phyloP scores from a whole-genome alignment of 2,888 invertebrate species.

The Hirtodrosophila cameraria region DNA sequence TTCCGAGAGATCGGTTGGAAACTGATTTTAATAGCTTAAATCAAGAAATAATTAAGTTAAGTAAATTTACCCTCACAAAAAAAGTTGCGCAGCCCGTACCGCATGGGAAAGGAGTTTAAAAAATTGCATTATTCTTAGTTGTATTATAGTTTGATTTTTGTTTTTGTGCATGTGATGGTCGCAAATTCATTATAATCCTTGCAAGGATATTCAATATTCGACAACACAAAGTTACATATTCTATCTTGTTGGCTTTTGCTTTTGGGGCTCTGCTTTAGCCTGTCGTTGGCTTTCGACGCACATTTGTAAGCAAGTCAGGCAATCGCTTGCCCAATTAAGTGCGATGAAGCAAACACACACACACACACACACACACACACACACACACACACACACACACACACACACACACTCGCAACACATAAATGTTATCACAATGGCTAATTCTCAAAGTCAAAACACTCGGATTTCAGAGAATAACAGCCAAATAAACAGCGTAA shows the following conservation, averaged over 20 bases:
- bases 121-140: too few relatives aligned
- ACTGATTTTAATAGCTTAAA: too few relatives aligned
- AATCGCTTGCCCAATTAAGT: conserved; percentile 76
- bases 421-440: conserved; percentile 71
- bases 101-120: too few relatives aligned
- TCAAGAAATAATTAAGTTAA: too few relatives aligned
- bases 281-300: conserved; percentile 31
- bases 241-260: conserved; percentile 18
- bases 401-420: conserved; percentile 5
- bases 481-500: conserved; percentile 48
- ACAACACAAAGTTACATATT: too few relatives aligned
- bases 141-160: too few relatives aligned
- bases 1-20: too few relatives aligned
- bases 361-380: conserved; percentile 20
- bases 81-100: too few relatives aligned
- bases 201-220: too few relatives aligned
- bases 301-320: conserved; percentile 78
- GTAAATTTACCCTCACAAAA: too few relatives aligned
- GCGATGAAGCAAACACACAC: conserved; percentile 62
- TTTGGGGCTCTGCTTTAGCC: conserved; percentile 15
- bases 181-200: too few relatives aligned
- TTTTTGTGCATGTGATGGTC: too few relatives aligned
- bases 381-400: conserved; percentile 12
- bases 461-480: conserved; percentile 62
- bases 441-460: conserved; percentile 75